Conservation (phyloP, 2,888 invertebrate genomes). For the Epicampocera succincta region DNA sequence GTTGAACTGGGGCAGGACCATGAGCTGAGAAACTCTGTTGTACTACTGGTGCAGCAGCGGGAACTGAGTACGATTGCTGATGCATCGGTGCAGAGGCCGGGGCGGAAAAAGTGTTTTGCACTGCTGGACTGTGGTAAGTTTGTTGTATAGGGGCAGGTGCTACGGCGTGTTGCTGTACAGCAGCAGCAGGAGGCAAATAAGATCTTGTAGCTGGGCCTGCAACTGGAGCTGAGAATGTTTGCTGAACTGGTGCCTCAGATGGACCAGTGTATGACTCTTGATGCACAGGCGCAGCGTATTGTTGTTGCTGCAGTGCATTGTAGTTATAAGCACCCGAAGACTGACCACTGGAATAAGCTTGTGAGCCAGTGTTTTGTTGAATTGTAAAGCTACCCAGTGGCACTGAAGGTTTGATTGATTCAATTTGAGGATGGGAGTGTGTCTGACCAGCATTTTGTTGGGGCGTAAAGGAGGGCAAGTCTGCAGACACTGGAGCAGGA, state of each 20-base stretch:
- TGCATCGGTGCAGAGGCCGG: conserved; percentile 34
- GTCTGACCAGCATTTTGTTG: conserved; percentile 24
- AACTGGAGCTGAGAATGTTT: too few species aligned
- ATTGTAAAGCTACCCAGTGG: conserved; percentile 75
- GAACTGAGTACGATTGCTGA: conserved; percentile 48
- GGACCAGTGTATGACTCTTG: conserved; percentile 41
- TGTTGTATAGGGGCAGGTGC: too few species aligned
- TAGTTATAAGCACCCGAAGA: conserved; percentile 31
- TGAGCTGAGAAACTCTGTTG: conserved; percentile 53
- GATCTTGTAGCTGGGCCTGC: too few species aligned
- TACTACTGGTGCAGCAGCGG: conserved; percentile 19
- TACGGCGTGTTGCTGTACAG: too few species aligned
- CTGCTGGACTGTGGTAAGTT: not conserved
- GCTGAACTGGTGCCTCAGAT: not conserved
- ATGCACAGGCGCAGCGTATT: conserved; percentile 32
- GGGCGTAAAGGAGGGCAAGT: not conserved
- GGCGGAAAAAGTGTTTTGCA: conserved; percentile 29
- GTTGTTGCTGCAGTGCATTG: conserved; percentile 47
- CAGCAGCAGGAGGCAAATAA: too few species aligned
- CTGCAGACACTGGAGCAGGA: conserved; percentile 56
- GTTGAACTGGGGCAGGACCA: conserved; percentile 12
- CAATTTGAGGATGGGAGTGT: conserved; percentile 65
- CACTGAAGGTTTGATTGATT: conserved; percentile 74
- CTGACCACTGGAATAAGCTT: conserved; percentile 40
- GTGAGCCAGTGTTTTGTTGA: conserved; percentile 43